Base-by-base conservation (phyloP, 2,888 invertebrate genomes). In the Anarsia innoxiella region DNA sequence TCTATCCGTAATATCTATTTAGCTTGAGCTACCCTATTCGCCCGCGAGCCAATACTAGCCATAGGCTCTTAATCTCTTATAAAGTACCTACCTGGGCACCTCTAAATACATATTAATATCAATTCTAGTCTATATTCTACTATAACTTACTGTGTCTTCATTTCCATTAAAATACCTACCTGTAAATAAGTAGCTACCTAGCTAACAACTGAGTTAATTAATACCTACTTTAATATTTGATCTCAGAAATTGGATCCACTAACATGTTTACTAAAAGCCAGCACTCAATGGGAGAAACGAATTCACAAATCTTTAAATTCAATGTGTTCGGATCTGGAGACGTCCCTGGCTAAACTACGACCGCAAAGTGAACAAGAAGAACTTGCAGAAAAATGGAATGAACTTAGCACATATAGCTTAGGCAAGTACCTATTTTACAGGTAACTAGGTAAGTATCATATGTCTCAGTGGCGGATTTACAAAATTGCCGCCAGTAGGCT, bases 251-350 rank as follows among this genome's bases (percentile, higher is more conserved):
- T 80, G 55, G 93, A 93, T 62, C 90, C 91, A 0, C 63, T 93
- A 35, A 88, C 89, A 12, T 96, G 94, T 59, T 79, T 96, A 35
- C 88, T 90, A 53, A 94, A 95, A 75, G 91, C 94, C 10, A 96
- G 96, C 59, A 88, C 91, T 14, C 92, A 93, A 51, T 98, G 97
- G 97, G 97, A 97, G 67, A 92, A 95, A 52, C 87, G 97, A 44
- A 95, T 98, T 36, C 92, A 96, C 55, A 97, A 97, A 78, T 97
- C 96, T 12, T 82, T 98, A 38, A 96, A 96, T 79, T 96, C 96
- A 1, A 97, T 97, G 94, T 95, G 96, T 56, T 91, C 90, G 28
- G 97, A 98, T 74, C 80, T 97, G 31, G 93, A 93, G 59, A 92
- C 95, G 29, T 92, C 94, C 3, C 73, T 96, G 43, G 93, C 94